Conservation (phyloP, 2,888 invertebrate species). For the Caenorhabditis macrosperma region DNA sequence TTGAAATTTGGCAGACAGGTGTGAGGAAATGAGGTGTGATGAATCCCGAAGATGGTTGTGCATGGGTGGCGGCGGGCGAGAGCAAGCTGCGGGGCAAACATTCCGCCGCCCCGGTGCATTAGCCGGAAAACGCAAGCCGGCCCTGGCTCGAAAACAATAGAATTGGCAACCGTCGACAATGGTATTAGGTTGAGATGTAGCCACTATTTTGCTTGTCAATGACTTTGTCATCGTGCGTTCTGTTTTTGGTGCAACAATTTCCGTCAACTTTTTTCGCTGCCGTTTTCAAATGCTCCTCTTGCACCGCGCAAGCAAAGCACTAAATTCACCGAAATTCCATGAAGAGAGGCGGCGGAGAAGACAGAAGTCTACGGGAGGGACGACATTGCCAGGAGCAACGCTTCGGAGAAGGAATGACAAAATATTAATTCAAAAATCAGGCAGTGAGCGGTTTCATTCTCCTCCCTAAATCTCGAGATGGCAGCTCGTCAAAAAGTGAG, state of each 20-base stretch:
- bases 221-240: constrained; percentile 42
- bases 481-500: constrained; percentile 33
- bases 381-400: constrained; percentile 28
- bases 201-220: constrained; percentile 51
- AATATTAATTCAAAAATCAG: constrained; percentile 28
- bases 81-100: constrained; percentile 53
- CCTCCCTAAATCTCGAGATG: constrained; percentile 2
- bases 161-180: constrained; percentile 55
- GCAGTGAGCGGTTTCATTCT: not conserved
- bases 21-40: constrained; percentile 57
- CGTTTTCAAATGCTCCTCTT: not conserved
- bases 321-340: not conserved
- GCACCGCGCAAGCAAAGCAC: not conserved
- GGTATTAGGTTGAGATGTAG: constrained; percentile 53
- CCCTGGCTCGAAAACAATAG: constrained; percentile 52
- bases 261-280: constrained; percentile 43
- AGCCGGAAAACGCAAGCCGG: constrained; percentile 51
- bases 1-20: constrained; percentile 24
- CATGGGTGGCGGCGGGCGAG: constrained; percentile 38
- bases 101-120: constrained; percentile 43
- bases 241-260: constrained; percentile 49
- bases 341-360: not conserved
- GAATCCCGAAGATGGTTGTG: constrained; percentile 53
- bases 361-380: not conserved
- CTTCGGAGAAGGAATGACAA: not conserved